Evolutionary conservation across 1,140 invertebrate genomes (phyloP).

Genomic region (Drosophila equinoxialis): DNA sequence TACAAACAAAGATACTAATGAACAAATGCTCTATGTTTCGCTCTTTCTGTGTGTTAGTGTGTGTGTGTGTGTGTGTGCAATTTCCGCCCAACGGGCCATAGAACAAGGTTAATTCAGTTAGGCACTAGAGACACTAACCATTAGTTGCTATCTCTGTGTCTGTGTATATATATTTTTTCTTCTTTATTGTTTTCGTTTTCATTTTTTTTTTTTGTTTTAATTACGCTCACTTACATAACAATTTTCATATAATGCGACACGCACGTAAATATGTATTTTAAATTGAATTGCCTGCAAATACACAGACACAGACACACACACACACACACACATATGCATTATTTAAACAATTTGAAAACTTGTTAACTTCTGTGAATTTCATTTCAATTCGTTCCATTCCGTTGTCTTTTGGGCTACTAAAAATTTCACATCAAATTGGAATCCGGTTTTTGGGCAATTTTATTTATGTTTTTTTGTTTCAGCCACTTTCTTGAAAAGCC

Average conservation of each 20-base stretch:
- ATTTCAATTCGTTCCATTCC: background rate
- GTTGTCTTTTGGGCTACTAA: no score
- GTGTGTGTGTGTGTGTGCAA: slow-evolving; percentile 50
- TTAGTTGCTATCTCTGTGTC: slow-evolving; percentile 31
- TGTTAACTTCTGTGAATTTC: background rate
- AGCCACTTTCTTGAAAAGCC: no score
- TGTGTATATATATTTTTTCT: background rate
- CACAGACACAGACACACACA: slow-evolving; percentile 20
- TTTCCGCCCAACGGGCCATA: slow-evolving; percentile 69
- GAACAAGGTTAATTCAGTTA: slow-evolving; percentile 80
- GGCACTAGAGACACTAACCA: slow-evolving; percentile 37
- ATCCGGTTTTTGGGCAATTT: no score
- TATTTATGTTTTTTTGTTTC: no score
- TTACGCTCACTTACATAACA: slow-evolving; percentile 73
- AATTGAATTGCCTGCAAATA: slow-evolving; percentile 17
- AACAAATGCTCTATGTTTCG: slow-evolving; percentile 53
- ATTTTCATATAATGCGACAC: slow-evolving; percentile 61
- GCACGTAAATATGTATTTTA: slow-evolving; percentile 41
- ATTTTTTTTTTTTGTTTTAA: slow-evolving; percentile 57
- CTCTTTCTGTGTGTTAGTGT: slow-evolving; percentile 32
- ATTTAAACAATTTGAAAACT: background rate
- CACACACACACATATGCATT: slow-evolving; percentile 5
- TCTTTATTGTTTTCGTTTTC: background rate
- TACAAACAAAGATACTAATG: slow-evolving; percentile 75
- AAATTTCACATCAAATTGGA: no score